phyloP scores from a whole-genome alignment of 2,888 invertebrate species.

The Clusia tigrina region DNA sequence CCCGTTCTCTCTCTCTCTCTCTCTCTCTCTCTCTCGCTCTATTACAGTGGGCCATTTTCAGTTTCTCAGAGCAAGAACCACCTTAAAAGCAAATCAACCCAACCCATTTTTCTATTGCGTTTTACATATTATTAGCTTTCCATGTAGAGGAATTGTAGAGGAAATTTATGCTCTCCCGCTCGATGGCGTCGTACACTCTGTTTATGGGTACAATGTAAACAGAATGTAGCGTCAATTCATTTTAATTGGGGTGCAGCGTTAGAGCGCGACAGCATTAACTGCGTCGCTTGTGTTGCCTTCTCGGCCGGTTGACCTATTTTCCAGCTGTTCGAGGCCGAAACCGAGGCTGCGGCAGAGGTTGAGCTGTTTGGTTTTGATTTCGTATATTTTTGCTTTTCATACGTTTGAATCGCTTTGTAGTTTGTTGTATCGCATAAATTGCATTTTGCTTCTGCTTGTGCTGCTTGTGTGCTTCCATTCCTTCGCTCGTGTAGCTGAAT shows the following conservation, averaged over 20 bases:
- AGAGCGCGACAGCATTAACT: slow-evolving; percentile 34
- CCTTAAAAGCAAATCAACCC: no score
- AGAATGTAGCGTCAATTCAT: slow-evolving; percentile 22
- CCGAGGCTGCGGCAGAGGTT: slow-evolving; percentile 20
- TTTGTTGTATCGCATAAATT: slow-evolving; percentile 47
- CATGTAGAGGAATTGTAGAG: no score
- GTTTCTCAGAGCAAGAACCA: no score
- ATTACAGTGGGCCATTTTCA: no score
- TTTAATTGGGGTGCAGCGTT: slow-evolving; percentile 27
- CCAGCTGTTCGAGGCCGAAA: slow-evolving; percentile 38
- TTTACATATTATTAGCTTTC: slow-evolving; percentile 14
- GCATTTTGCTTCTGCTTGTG: slow-evolving; percentile 33
- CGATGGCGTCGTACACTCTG: not conserved
- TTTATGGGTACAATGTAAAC: not conserved
- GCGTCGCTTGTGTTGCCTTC: slow-evolving; percentile 32
- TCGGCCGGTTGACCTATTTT: slow-evolving; percentile 55
- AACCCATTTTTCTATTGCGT: slow-evolving; percentile 32
- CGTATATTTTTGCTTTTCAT: slow-evolving; percentile 34
- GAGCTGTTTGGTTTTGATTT: slow-evolving; percentile 35
- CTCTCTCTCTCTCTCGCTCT: not conserved
- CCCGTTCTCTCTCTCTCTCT: slow-evolving; percentile 3
- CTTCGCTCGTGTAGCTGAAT: not conserved
- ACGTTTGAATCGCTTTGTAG: slow-evolving; percentile 35
- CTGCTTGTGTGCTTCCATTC: not conserved
- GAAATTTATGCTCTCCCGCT: slow-evolving; percentile 7